Conservation (phyloP, 2,797 vertebrate species). For the Megaceryle alcyon region DNA sequence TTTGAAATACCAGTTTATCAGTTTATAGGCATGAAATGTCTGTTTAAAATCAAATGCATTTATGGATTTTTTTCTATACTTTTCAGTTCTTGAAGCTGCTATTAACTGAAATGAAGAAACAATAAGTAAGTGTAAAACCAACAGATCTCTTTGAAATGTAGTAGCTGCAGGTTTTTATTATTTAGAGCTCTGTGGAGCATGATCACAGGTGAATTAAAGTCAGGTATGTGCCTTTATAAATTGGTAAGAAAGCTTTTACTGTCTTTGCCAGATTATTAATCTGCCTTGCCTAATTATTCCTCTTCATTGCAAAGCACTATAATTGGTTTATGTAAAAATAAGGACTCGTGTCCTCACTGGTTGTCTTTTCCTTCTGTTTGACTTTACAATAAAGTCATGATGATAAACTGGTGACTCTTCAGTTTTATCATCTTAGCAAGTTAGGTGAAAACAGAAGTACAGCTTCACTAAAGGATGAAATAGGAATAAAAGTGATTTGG, state of each 20-base stretch:
- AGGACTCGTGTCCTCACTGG: neutral
- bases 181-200: conserved; percentile 2
- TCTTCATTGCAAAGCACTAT: neutral
- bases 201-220: neutral
- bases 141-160: neutral
- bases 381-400: neutral
- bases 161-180: conserved; percentile 7
- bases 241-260: neutral
- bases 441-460: neutral
- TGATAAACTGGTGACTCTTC: neutral
- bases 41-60: neutral
- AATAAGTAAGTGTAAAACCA: neutral
- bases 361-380: neutral
- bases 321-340: neutral
- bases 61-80: neutral
- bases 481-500: neutral
- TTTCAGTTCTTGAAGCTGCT: neutral
- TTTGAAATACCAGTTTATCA: neutral
- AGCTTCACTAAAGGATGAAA: neutral
- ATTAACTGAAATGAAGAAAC: neutral
- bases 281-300: neutral
- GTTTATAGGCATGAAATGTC: neutral
- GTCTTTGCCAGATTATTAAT: conserved; percentile 13
- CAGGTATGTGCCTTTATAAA: neutral
- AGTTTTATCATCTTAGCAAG: neutral